Evolutionary conservation across 2,888 invertebrate species (phyloP), one percentile per base, ranked within the genome.

Genomic region (Morinoia aosen): DNA sequence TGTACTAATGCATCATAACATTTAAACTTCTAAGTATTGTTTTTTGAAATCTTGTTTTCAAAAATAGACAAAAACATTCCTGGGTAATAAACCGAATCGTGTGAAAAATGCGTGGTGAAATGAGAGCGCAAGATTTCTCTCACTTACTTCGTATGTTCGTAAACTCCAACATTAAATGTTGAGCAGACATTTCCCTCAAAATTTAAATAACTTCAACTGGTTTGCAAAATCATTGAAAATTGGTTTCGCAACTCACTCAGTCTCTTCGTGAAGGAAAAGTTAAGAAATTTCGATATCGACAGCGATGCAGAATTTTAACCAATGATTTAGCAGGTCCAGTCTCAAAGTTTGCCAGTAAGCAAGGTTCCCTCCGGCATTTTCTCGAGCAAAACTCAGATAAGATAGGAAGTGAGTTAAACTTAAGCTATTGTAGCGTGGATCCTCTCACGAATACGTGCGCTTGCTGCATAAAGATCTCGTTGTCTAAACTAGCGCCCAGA

Each of bases 361-460:
- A 93, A 93, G 93, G 93, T 93, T 93, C 93, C 56, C 93, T 93
- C 57, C 19, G 57, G 93, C 93, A 93, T 93, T 93, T 93, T 93
- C 57, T 57, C 93, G 57, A 57, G 93, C 57, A 93, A 93, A 93
- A 93, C 93, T 93, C 93, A 93, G 93, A 93, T 93, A 93, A 93
- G 93, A 93, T 93, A 93, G 93, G 93, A 93, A 93, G 93, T 93
- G 93, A 93, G 93, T 93, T 93, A 93, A 93, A 93, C 93, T 93
- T 93, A 93, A 93, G 93, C 93, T 93, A 93, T 93, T 93, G 93
- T 93, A 57, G 33, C 93, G 19, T 56, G 93, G 93, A 93, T 93
- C 93, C 93, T 57, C 93, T 93, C 93, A 93, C 93, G 93, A 93
- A 93, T 93, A 93, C 93, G 93, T 93, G 93, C 93, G 93, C 93